Base-by-base conservation (phyloP, 2,888 invertebrate species). In the Phalera bucephala region DNA sequence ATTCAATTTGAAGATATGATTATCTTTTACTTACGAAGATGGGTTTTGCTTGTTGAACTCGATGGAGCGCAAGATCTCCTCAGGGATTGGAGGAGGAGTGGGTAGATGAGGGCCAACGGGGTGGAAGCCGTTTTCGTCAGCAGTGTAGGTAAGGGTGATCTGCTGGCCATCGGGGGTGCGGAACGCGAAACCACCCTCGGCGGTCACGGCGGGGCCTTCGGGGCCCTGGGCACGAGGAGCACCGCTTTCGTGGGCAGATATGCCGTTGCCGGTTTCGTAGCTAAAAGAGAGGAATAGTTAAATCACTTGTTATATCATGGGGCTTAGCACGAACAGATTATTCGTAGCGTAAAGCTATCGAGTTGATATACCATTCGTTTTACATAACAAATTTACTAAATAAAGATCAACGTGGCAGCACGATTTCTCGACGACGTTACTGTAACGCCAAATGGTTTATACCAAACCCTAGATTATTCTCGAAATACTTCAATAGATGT, bases 101-200 rank as follows among this genome's bases (percentile, higher is more conserved):
- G 92, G 92, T n/a, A 92, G 82, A 52, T 93, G 93, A 1, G 91
- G 85, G 5, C 92, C 92, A 33, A 87, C 91, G 15, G 93, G 93
- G 61, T 93, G 93, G 86, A 93, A 93, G 44, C 94, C 94, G 62
- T 93, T 93, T 72, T 94, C 94, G 63, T 94, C 94, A 9, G 94
- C 94, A 29, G 92, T 90, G 81, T 94, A 94, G 3, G 91, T 91
- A 40, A 94, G 78, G 10, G 91, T 87, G 60, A 93, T 92, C 60
- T 91, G 87, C 57, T 91, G 91, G 37, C 93, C 93, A 49, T 94
- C 94, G 0, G 94, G 94, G 1, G 93, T 91, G 22, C 91, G 92
- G 80, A 93, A 94, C 10, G 93, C 92, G 81, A 91, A 93, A 32
- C 91, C 91, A 2, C 94, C 94, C 55, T 93, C 92, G 0, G 93